Evolutionary conservation across 2,113 vertebrate genomes (phyloP).

Genomic region (Tupaia chinensis): DNA sequence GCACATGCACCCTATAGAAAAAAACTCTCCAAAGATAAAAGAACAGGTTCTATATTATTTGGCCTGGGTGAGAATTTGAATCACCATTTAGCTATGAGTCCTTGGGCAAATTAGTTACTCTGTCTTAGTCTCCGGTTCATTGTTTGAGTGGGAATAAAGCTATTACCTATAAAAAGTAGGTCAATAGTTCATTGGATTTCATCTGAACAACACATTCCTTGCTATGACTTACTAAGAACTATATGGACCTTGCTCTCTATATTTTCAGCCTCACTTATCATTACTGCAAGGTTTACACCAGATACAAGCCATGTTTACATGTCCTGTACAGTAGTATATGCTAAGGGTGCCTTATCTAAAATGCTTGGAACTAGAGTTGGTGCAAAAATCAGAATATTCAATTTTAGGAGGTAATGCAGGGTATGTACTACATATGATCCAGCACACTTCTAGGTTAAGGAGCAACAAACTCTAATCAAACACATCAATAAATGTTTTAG

Average conservation of each 20-base stretch:
- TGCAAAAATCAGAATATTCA: not conserved
- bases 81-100: not conserved
- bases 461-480: not conserved
- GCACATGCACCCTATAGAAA: no score
- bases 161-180: not conserved
- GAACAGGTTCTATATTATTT: no score
- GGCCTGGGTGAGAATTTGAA: no score
- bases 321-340: not conserved
- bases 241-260: not conserved
- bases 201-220: not conserved
- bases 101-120: not conserved
- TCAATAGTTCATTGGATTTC: not conserved
- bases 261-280: not conserved
- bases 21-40: no score
- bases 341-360: not conserved
- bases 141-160: conserved; percentile 1
- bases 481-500: not conserved
- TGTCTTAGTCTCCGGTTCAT: not conserved
- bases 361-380: no score
- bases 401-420: not conserved
- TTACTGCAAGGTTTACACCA: not conserved
- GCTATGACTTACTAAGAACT: not conserved
- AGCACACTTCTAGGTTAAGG: not conserved
- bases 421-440: not conserved
- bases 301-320: not conserved